Conservation (phyloP, 1,140 invertebrate genomes). For the Drosophila neocordata region DNA sequence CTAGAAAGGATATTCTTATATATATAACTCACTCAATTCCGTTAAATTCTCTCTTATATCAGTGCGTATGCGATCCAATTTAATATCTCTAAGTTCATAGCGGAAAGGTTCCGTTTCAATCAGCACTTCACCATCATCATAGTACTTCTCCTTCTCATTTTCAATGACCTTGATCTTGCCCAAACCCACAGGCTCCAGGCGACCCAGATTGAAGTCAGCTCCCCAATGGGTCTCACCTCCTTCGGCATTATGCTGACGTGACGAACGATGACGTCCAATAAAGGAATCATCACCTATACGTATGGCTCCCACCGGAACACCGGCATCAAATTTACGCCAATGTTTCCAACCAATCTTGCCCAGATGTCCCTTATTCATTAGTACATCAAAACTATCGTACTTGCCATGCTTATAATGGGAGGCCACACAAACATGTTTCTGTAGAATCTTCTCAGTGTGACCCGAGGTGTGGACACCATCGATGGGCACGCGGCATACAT, state of each 20-base stretch:
- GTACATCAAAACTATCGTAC: slow-evolving; percentile 88
- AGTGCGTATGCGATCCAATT: slow-evolving; percentile 85
- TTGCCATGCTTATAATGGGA: slow-evolving; percentile 85
- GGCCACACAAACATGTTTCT: slow-evolving; percentile 86
- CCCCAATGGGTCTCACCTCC: slow-evolving; percentile 71
- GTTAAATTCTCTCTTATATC: slow-evolving; percentile 84
- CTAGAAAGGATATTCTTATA: background rate
- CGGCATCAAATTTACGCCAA: slow-evolving; percentile 87
- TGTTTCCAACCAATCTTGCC: slow-evolving; percentile 88
- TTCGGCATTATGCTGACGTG: slow-evolving; percentile 53
- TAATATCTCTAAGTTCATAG: slow-evolving; percentile 88
- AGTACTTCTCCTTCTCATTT: slow-evolving; percentile 84
- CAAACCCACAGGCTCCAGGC: slow-evolving; percentile 86
- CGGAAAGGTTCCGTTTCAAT: slow-evolving; percentile 90
- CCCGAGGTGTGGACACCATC: slow-evolving; percentile 89
- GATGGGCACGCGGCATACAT: slow-evolving; percentile 88
- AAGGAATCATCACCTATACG: slow-evolving; percentile 83
- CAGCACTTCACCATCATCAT: slow-evolving; percentile 88
- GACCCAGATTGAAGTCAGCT: slow-evolving; percentile 85
- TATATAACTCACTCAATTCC: slow-evolving; percentile 82
- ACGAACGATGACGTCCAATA: slow-evolving; percentile 83
- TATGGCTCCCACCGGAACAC: slow-evolving; percentile 87
- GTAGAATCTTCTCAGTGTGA: slow-evolving; percentile 84
- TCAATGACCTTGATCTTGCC: slow-evolving; percentile 88
- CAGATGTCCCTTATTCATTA: slow-evolving; percentile 90